Evolutionary conservation across 2,797 vertebrate genomes (phyloP), one percentile per base, ranked within the genome.

Genomic region (Rhodeus uyekii): DNA sequence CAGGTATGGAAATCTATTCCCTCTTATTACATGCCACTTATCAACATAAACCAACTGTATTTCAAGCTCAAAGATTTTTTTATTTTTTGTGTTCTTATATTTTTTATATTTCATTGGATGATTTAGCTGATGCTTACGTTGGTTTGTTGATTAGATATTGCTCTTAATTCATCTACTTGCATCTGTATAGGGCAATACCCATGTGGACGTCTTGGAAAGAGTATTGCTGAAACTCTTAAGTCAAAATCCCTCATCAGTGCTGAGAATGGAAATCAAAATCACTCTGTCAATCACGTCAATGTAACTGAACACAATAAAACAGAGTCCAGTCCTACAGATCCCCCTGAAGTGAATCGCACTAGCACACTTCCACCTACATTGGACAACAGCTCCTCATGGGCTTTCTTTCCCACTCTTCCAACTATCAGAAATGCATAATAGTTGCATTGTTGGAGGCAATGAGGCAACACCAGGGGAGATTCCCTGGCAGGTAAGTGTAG

Each of bases 401-500:
- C 82, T 6, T 90, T 89, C 77, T 87, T 12, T 58, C 79, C 93
- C 10, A 89, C 83, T 0, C 24, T 88, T 1, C 84, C 90, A 72
- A 85, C 84, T 14, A 29, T 91, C 86, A 81, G 0, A 14, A 77
- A 14, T 1, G 0, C 86, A 24, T 0, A 65, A 89, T 3, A 76
- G 78, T 1, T 93, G 94, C 14, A 92, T 99, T 1, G 96, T 99
- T 0, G 97, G 96, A 44, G 97, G 97, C 0, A 32, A 92, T 0
- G 91, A 94, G 2, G 96, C 94, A 88, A 78, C 13, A 74, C 94
- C 88, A 72, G 97, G 97, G 60, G 95, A 98, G 90, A 95, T 98
- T 84, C 97, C 97, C 1, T 99, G 98, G 98, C 98, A 99, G 97
- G 98, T 98, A 94, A n/a, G 38, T 46, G 29, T 53, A 72, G 38